Percentiles rank a stretch among this genome's conserved stretches.
Evolutionary conservation across 2,113 vertebrate genomes (phyloP).

Genomic region (Clarias batrachus): DNA sequence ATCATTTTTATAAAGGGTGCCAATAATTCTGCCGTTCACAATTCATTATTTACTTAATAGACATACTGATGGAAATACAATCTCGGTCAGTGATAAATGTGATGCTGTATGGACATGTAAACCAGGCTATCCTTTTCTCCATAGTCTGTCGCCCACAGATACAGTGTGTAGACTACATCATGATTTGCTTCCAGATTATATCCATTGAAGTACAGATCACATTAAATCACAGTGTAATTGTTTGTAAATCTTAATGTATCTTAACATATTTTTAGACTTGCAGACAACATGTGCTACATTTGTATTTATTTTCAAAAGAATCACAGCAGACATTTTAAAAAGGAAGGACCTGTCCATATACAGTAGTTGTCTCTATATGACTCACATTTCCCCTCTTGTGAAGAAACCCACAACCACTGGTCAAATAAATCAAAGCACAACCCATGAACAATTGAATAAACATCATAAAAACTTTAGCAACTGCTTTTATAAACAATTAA

Average conservation of each 20-base stretch:
- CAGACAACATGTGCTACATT: background rate
- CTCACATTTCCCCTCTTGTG: background rate
- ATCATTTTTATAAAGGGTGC: background rate
- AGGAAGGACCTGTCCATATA: background rate
- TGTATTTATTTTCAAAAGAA: background rate
- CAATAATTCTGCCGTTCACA: background rate
- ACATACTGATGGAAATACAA: background rate
- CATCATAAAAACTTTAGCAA: background rate
- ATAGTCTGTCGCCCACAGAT: background rate
- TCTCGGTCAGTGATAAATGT: background rate
- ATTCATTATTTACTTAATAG: background rate
- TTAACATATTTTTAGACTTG: background rate
- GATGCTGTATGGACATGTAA: background rate
- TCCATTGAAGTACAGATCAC: background rate
- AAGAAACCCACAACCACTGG: background rate
- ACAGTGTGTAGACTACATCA: background rate
- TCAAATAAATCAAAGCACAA: background rate
- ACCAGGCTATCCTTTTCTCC: background rate
- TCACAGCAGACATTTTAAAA: background rate
- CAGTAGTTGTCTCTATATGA: background rate
- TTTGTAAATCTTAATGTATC: too few species aligned
- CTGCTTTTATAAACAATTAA: too few species aligned
- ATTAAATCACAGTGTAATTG: background rate
- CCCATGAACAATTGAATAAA: background rate
- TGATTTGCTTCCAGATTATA: constrained; percentile 5